Evolutionary conservation across 2,888 invertebrate genomes (phyloP).

Genomic region (Proisotoma minuta): DNA sequence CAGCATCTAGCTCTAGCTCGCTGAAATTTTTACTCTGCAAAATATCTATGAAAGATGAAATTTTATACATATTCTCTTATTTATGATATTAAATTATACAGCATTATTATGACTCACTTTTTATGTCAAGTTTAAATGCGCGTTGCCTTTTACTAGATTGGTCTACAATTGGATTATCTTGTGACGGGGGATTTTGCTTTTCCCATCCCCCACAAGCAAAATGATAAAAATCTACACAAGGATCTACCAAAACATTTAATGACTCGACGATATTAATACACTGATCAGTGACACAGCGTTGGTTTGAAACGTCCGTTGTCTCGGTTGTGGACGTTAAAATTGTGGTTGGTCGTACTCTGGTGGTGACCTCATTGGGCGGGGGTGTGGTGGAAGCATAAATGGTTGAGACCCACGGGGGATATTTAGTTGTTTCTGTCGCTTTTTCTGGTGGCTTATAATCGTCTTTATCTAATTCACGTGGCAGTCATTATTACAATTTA

Average conservation of each 20-base stretch:
- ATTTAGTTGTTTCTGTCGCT: neutral
- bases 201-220: slow-evolving; percentile 54
- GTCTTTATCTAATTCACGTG: slow-evolving; percentile 22
- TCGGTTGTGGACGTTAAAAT: slow-evolving; percentile 1
- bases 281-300: slow-evolving; percentile 24
- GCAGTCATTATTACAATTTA: no score
- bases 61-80: no score
- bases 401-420: slow-evolving; percentile 21
- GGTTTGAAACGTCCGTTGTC: neutral
- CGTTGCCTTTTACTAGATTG: slow-evolving; percentile 59
- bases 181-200: slow-evolving; percentile 51
- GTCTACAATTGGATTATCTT: slow-evolving; percentile 54
- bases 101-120: slow-evolving; percentile 50
- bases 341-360: slow-evolving; percentile 10
- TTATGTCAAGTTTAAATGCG: slow-evolving; percentile 57
- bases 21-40: slow-evolving; percentile 37
- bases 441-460: slow-evolving; percentile 9
- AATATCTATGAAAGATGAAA: no score
- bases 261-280: slow-evolving; percentile 46
- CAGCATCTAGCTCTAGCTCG: neutral
- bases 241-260: slow-evolving; percentile 51
- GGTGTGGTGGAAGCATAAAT: slow-evolving; percentile 10
- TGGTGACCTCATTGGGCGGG: neutral
- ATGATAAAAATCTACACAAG: slow-evolving; percentile 55
- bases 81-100: slow-evolving; percentile 1